Evolutionary conservation across 2,888 invertebrate species (phyloP).

Genomic region (Cinara cedri): DNA sequence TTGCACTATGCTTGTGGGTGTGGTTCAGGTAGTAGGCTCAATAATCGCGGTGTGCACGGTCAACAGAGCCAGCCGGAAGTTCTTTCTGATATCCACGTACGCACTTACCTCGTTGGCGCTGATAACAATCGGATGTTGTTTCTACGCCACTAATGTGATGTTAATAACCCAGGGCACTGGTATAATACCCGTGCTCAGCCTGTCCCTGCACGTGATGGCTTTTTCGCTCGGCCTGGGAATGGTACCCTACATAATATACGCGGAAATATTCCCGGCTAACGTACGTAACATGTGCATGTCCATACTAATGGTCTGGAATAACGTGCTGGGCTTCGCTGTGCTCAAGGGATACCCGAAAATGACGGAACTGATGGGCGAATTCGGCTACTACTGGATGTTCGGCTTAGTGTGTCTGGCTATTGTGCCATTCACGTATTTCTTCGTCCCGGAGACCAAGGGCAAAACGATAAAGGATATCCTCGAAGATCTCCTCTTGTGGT

Average conservation of each 20-base stretch:
- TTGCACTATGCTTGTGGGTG: slow-evolving; percentile 64
- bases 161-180: slow-evolving; percentile 60
- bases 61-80: slow-evolving; percentile 64
- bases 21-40: slow-evolving; percentile 63
- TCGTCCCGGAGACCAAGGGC: slow-evolving; percentile 64
- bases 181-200: slow-evolving; percentile 64
- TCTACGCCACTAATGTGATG: slow-evolving; percentile 60
- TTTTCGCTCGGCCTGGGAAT: slow-evolving; percentile 65
- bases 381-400: slow-evolving; percentile 64
- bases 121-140: slow-evolving; percentile 61
- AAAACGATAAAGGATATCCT: slow-evolving; percentile 16
- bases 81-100: slow-evolving; percentile 64
- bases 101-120: slow-evolving; percentile 61
- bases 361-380: slow-evolving; percentile 63
- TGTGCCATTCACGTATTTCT: slow-evolving; percentile 62
- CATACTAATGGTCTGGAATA: slow-evolving; percentile 64
- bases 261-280: slow-evolving; percentile 65
- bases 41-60: slow-evolving; percentile 61
- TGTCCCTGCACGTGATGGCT: slow-evolving; percentile 64
- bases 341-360: slow-evolving; percentile 64
- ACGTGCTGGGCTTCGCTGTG: slow-evolving; percentile 63
- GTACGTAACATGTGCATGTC: slow-evolving; percentile 64
- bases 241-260: slow-evolving; percentile 64
- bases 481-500: slow-evolving; percentile 13
- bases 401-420: slow-evolving; percentile 63